phyloP scores from a whole-genome alignment of 2,113 vertebrate genomes.

The Aleadryas rufinucha region DNA sequence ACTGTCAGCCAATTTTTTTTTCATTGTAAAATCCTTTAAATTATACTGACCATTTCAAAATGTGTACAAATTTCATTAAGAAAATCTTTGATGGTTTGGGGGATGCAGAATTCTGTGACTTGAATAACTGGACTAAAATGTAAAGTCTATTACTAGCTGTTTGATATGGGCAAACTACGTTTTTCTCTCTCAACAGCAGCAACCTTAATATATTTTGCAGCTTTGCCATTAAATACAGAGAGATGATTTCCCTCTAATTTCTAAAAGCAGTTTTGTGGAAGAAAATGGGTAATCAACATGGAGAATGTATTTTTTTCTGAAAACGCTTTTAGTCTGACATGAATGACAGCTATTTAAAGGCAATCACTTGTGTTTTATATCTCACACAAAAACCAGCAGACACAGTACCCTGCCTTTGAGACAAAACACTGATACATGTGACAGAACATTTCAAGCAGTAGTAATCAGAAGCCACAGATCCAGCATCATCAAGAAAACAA shows the following conservation, averaged over 20 bases:
- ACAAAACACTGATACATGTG: constrained; percentile 32
- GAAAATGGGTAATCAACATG: constrained; percentile 48
- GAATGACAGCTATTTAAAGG: constrained; percentile 42
- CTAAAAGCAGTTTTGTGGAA: constrained; percentile 10
- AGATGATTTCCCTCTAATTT: constrained; percentile 19
- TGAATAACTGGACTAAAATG: neutral
- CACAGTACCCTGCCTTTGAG: constrained; percentile 12
- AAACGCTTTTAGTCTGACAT: neutral
- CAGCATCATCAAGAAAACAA: neutral
- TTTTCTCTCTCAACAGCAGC: neutral
- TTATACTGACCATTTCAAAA: neutral
- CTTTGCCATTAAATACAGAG: constrained; percentile 21
- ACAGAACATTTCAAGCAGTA: constrained; percentile 33
- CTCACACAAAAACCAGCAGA: constrained; percentile 21
- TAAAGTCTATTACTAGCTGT: neutral
- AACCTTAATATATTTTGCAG: constrained; percentile 1
- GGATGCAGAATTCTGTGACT: neutral
- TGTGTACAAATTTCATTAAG: neutral
- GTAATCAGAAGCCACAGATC: constrained; percentile 6
- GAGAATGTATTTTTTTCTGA: neutral
- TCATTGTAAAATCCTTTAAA: neutral
- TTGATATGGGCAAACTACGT: neutral
- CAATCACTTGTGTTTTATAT: constrained; percentile 37
- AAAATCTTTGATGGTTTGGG: neutral
- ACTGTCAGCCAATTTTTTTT: too few relatives aligned